Evolutionary conservation across 2,113 vertebrate genomes (phyloP), one percentile per base, ranked within the genome.

Genomic region (Rhineura floridana): DNA sequence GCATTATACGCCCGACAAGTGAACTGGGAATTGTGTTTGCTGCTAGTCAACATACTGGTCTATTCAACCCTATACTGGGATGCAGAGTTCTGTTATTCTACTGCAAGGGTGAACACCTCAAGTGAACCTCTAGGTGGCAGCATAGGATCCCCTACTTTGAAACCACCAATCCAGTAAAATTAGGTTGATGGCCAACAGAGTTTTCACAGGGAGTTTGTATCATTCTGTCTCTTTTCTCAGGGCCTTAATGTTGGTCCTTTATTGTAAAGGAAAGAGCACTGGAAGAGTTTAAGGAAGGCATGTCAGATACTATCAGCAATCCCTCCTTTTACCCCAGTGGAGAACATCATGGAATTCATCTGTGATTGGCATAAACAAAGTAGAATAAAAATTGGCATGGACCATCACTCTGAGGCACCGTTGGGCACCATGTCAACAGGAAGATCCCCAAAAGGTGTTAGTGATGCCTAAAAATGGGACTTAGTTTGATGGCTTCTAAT

Each of bases 61-160:
- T 28, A 33, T 48, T 63, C 55, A 12, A 39, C 39, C 15, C 44
- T 46, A 6, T 59, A 44, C 80, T 48, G 13, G 30, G 44, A 28
- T 4, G 4, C 5, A 52, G 25, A 9, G 28, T 30, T 72, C n/a
- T 42, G 70, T 3, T 25, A 28, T 1, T 4, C 46, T 11, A 52
- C 13, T 12, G 4, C 36, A 28, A 59, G 46, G 67, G 33, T 70
- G 39, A 73, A 46, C 42, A 55, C 52, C 48, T 17, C 25, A 1
- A 50, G 2, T 62, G 48, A 77, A 5, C 50, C 85, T 69, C 33
- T 72, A 79, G 85, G 75, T 84, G 81, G 80, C 81, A 90, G 85
- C 3, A 10, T 13, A 63, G 52, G 65, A 83, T 9, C 42, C 80
- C 73, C 73, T 46, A 55, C 72, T 42, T 15, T 39, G 59, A 86